Percentiles rank a stretch among this genome's conserved stretches.
These are phyloP conservation scores for Macrosteles quadrilineatus DNA, from an alignment of 1,140 invertebrate species.

Conservation along the genomic window DNA sequence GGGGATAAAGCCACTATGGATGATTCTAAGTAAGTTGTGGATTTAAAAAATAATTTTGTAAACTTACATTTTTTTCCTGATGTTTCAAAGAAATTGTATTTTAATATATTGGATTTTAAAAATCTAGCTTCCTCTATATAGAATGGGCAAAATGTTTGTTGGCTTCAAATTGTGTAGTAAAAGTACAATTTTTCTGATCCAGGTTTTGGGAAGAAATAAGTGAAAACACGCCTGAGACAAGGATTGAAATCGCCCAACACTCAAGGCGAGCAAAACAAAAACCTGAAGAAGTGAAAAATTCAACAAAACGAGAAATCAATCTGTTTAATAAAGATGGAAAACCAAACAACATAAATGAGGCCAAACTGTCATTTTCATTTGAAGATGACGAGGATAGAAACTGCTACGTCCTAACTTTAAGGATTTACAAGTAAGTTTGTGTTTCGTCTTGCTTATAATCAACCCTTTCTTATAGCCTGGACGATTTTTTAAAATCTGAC, in stretches of 20 bases:
- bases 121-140: no score
- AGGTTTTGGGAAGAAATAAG: slow-evolving; percentile 73
- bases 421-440: slow-evolving; percentile 65
- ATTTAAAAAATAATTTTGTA: no score
- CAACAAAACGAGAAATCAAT: slow-evolving; percentile 53
- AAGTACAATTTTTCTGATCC: slow-evolving; percentile 50
- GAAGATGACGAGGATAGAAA: slow-evolving; percentile 63
- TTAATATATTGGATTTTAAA: no score
- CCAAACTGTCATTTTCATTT: slow-evolving; percentile 76
- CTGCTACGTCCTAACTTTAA: slow-evolving; percentile 63
- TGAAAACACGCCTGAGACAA: slow-evolving; percentile 74
- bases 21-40: slow-evolving; percentile 48
- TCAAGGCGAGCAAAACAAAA: slow-evolving; percentile 55
- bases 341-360: slow-evolving; percentile 85
- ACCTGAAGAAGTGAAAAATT: slow-evolving; percentile 52
- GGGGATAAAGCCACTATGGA: slow-evolving; percentile 56
- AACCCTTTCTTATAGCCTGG: no score
- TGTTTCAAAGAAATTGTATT: no score
- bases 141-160: no score
- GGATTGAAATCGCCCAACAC: slow-evolving; percentile 64
- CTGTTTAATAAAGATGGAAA: slow-evolving; percentile 73
- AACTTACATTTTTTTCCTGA: no score
- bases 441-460: no score
- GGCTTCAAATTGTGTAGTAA: no score
- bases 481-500: no score